Conservation (phyloP, 2,888 invertebrate species). For the Apamea anceps region DNA sequence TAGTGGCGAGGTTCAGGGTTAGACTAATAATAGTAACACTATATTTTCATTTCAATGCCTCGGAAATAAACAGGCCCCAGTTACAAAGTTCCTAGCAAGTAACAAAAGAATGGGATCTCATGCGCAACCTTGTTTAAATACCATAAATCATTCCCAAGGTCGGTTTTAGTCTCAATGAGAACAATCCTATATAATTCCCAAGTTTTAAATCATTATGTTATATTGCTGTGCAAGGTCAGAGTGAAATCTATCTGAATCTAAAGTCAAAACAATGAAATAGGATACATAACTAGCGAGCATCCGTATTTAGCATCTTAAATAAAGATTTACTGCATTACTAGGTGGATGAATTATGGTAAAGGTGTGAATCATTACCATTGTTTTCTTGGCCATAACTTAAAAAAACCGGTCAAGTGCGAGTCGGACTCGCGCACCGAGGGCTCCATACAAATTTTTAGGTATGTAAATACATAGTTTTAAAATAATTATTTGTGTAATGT, state of each 20-base stretch:
- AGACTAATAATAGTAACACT: neutral
- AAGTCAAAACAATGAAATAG: slow-evolving; percentile 52
- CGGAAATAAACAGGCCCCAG: neutral
- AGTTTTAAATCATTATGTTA: slow-evolving; percentile 26
- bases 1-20: neutral
- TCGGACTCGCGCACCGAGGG: too few relatives aligned
- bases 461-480: too few relatives aligned
- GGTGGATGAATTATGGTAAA: neutral
- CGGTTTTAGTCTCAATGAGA: slow-evolving; percentile 22
- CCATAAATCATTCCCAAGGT: slow-evolving; percentile 44
- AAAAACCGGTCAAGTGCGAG: too few relatives aligned
- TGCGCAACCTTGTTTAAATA: slow-evolving; percentile 16
- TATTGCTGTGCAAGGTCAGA: slow-evolving; percentile 37
- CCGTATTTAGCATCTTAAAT: slow-evolving; percentile 8
- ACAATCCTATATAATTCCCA: slow-evolving; percentile 21
- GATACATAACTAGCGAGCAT: slow-evolving; percentile 7
- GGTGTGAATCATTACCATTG: slow-evolving; percentile 7
- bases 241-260: slow-evolving; percentile 29
- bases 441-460: too few relatives aligned
- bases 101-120: slow-evolving; percentile 27
- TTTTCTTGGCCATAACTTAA: neutral
- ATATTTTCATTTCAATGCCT: neutral
- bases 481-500: too few relatives aligned
- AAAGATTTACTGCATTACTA: neutral
- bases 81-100: neutral